Percentiles rank a stretch among this genome's conserved stretches.
Conservation (phyloP, 2,797 vertebrate species). For the Schizopygopsis pylzovi region DNA sequence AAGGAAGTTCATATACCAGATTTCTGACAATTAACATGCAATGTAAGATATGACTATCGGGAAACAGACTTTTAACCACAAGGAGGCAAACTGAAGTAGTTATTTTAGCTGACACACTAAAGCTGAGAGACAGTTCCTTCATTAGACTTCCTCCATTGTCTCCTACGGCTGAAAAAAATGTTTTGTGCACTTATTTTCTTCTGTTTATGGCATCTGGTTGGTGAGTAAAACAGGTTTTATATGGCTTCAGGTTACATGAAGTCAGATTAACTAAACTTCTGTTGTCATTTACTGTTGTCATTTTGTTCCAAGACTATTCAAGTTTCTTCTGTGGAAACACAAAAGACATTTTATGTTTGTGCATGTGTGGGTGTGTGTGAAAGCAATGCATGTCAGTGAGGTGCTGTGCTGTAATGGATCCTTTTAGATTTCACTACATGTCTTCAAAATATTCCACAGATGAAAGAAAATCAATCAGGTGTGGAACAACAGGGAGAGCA, state of each 20-base stretch:
- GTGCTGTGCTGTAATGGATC: not conserved
- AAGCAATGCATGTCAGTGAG: not conserved
- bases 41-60: not conserved
- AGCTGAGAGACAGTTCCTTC: not conserved
- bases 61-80: not conserved
- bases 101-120: not conserved
- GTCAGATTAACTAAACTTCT: not conserved
- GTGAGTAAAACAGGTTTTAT: conserved; percentile 2
- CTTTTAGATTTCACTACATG: too few relatives aligned
- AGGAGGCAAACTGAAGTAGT: too few relatives aligned
- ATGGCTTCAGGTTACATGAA: not conserved
- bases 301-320: not conserved
- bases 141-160: not conserved
- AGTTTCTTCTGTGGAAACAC: not conserved
- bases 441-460: not conserved
- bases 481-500: not conserved
- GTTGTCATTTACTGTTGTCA: not conserved
- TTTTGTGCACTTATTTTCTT: not conserved
- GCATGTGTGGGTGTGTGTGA: not conserved
- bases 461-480: not conserved
- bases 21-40: too few relatives aligned
- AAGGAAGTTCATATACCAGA: too few relatives aligned
- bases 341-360: not conserved
- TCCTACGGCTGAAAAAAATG: not conserved
- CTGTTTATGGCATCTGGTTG: not conserved